Percentiles rank a stretch among this genome's conserved stretches.
Conservation (phyloP, 1,140 invertebrate species). For the Pteromalus puparum region DNA sequence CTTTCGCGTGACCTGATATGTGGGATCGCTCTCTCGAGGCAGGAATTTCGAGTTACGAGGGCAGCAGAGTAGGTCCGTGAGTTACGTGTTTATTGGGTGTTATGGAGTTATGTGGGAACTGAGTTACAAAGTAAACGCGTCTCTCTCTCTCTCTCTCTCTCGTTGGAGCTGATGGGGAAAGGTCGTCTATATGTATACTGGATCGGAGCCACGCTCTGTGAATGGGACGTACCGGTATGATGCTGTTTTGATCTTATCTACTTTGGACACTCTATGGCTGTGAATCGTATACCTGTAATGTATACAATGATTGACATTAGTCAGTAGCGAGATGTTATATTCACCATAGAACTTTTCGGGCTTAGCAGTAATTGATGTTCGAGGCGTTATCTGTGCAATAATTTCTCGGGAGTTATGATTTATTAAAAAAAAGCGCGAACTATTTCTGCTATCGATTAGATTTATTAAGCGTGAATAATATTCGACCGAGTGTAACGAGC, state of each 20-base stretch:
- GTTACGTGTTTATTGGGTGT: background rate
- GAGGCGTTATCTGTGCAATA: background rate
- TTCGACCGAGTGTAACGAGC: background rate
- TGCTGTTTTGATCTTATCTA: background rate
- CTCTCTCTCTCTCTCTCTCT: too few relatives aligned
- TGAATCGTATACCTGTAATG: background rate
- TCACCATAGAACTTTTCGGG: background rate
- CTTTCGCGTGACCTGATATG: background rate
- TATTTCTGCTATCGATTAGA: background rate
- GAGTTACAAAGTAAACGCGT: background rate
- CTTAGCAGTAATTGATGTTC: background rate
- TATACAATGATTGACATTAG: background rate
- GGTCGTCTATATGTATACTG: background rate
- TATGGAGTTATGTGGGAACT: background rate
- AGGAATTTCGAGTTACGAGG: background rate
- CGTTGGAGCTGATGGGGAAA: background rate
- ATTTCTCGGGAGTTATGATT: background rate
- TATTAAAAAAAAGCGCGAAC: background rate
- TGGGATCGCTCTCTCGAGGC: background rate
- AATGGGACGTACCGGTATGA: background rate
- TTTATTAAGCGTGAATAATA: slow-evolving; percentile 9
- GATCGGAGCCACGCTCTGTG: background rate
- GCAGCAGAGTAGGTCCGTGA: background rate
- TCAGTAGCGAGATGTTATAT: background rate
- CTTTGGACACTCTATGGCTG: background rate